Evolutionary conservation across 2,888 invertebrate genomes (phyloP).

Genomic region (Drosophila merina): DNA sequence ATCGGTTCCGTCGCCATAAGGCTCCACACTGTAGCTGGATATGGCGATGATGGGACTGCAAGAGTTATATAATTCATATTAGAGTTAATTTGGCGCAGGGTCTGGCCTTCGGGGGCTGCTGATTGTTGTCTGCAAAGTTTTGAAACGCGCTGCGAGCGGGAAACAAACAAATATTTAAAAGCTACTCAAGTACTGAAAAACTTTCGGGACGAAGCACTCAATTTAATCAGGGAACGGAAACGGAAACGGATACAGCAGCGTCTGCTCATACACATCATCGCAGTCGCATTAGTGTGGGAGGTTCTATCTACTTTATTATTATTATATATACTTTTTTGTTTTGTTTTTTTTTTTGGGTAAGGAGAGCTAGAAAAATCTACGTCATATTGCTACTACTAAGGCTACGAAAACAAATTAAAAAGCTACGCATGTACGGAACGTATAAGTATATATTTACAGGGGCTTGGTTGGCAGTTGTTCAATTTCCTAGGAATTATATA

Average conservation of each 20-base stretch:
- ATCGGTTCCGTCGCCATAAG: conserved; percentile 88
- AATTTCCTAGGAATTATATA: conserved; percentile 38
- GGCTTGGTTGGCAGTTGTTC: conserved; percentile 21
- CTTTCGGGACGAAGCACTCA: conserved; percentile 55
- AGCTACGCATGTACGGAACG: conserved; percentile 37
- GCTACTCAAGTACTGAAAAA: conserved; percentile 50
- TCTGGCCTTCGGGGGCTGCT: conserved; percentile 17
- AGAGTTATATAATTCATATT: conserved; percentile 38
- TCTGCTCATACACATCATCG: conserved; percentile 47
- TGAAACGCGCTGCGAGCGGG: conserved; percentile 40
- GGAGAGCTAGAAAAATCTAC: conserved; percentile 17
- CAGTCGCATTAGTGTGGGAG: conserved; percentile 8
- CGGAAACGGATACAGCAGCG: conserved; percentile 73
- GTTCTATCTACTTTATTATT: conserved; percentile 30
- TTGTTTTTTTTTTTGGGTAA: background rate
- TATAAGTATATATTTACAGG: conserved; percentile 50
- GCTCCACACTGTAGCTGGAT: conserved; percentile 89
- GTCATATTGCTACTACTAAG: conserved; percentile 17
- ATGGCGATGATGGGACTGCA: conserved; percentile 93
- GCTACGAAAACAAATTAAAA: conserved; percentile 43
- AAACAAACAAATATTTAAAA: conserved; percentile 61
- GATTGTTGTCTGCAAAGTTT: conserved; percentile 66
- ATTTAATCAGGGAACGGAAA: conserved; percentile 70
- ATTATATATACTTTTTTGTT: background rate
- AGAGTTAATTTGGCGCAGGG: background rate